These are phyloP conservation scores for Globicephala melas DNA, from an alignment of 2,113 vertebrate species.

Conservation along the genomic window DNA sequence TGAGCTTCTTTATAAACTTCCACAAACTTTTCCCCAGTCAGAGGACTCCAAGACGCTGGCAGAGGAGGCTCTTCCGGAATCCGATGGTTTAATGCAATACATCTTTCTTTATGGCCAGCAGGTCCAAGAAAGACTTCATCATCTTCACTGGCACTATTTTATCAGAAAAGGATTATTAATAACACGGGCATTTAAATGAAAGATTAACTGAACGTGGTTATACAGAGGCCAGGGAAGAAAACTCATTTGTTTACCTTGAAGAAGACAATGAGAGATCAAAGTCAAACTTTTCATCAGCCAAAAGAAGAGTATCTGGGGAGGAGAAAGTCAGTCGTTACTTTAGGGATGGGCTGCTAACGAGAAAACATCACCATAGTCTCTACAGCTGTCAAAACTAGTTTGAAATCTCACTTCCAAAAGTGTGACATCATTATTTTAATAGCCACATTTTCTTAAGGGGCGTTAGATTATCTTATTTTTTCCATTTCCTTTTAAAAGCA, in stretches of 20 bases:
- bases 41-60: conserved; percentile 84
- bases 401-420: not conserved
- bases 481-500: not conserved
- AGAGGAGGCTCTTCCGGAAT: not conserved
- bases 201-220: fast-evolving
- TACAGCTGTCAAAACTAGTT: not conserved
- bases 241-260: conserved; percentile 76
- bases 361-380: not conserved
- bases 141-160: conserved; percentile 84
- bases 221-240: not conserved
- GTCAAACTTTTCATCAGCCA: conserved; percentile 86
- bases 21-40: conserved; percentile 87
- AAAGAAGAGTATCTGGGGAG: conserved; percentile 74
- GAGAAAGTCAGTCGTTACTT: not conserved
- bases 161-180: not conserved
- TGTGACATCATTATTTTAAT: not conserved
- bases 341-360: not conserved
- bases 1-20: conserved; percentile 92
- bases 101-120: conserved; percentile 83
- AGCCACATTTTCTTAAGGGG: not conserved
- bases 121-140: conserved; percentile 93
- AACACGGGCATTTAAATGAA: too few relatives aligned
- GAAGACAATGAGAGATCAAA: conserved; percentile 86
- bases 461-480: not conserved
- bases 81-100: conserved; percentile 65